phyloP scores from a whole-genome alignment of 2,797 vertebrate genomes.

The Florisuga fusca region DNA sequence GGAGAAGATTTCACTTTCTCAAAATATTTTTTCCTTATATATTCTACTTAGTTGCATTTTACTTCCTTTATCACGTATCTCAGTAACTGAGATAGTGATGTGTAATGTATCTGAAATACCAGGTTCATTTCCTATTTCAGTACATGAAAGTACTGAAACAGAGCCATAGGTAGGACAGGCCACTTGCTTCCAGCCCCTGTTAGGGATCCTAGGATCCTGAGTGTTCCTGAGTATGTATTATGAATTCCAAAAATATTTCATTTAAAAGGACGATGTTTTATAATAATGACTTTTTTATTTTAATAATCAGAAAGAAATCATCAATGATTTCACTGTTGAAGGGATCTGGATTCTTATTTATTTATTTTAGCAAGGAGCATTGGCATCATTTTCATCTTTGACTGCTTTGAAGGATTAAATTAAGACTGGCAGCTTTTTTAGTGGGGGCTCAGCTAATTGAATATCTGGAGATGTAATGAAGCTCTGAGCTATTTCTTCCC shows the following conservation, averaged over 20 bases:
- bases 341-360: not conserved
- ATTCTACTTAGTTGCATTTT: not conserved
- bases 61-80: not conserved
- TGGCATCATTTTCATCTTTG: not conserved
- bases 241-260: not conserved
- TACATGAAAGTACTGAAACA: not conserved
- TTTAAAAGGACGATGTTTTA: not conserved
- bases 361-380: not conserved
- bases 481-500: not conserved
- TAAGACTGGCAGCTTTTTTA: not conserved
- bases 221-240: not conserved
- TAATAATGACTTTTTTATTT: not conserved
- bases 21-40: not conserved
- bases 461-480: conserved; percentile 34
- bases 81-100: not conserved
- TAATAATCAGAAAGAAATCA: not conserved
- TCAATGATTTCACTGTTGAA: not conserved
- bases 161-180: not conserved
- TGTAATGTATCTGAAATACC: not conserved
- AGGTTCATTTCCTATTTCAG: not conserved
- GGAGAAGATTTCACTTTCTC: not conserved
- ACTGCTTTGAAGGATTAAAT: not conserved
- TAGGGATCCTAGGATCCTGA: not conserved
- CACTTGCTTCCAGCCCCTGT: not conserved
- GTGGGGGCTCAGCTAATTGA: not conserved